Evolutionary conservation across 2,797 vertebrate species (phyloP), one percentile per base, ranked within the genome.

Genomic region (Phoeniculus purpureus): DNA sequence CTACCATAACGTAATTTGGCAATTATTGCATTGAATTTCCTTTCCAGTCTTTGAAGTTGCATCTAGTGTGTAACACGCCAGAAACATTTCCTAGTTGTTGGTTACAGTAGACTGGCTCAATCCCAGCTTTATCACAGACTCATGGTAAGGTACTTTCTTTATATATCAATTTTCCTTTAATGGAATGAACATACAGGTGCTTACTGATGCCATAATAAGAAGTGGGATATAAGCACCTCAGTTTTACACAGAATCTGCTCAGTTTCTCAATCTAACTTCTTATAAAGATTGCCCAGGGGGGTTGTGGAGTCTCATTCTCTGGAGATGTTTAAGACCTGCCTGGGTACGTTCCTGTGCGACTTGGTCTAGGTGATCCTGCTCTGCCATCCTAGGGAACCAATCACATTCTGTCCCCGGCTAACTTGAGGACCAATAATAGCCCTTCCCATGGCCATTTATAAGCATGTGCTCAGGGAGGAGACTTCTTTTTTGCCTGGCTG

Each of bases 41-140:
- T 77, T 86, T 90, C 62, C 48, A 68, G 76, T 85, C n/a, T 87
- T 82, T 81, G 68, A 83, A 77, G 54, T 61, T 20, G 64, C 43
- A 29, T 48, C 56, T 85, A 60, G n/a, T 50, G 73, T 43, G 15
- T 64, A 29, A 1, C n/a, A 64, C 48, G 37, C 20, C 66, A 67
- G 47, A 77, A 85, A 37, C n/a, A 48, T 61, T 80, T 22, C 51
- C 23, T 67, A 29, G 21, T 27, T 80, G 62, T 83, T 90, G 85
- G 25, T 55, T 54, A 37, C 23, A 58, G 51, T 40, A 71, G 67
- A 40, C 54, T 20, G 37, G 29, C 81, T 81, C 25, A 62, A 4
- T 90, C 52, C 29, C 56, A 77, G 32, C 67, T 84, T 81, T 85
- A 27, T 84, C 50, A 60, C 26, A 89, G 64, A 45, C 25, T 81